Conservation (phyloP, 2,797 vertebrate genomes). For the Carcharodon carcharias region DNA sequence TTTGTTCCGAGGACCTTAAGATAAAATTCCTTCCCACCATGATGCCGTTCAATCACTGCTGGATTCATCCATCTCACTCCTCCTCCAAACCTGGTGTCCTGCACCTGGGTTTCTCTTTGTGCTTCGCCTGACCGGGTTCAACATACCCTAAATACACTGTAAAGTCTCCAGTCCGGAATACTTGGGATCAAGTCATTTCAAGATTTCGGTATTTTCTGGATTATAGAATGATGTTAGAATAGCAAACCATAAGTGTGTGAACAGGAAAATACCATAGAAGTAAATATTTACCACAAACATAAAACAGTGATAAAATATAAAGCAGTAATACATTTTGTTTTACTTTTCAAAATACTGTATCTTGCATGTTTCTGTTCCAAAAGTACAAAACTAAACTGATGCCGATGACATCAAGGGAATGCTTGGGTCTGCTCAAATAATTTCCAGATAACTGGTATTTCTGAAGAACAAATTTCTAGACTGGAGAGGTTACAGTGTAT, state of each 20-base stretch:
- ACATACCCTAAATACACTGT: background rate
- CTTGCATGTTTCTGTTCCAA: too few relatives aligned
- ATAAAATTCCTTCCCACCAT: background rate
- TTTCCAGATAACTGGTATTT: background rate
- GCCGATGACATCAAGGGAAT: background rate
- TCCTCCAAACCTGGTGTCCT: background rate
- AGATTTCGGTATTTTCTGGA: too few relatives aligned
- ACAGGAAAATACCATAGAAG: too few relatives aligned
- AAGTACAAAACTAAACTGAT: too few relatives aligned
- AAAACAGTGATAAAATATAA: too few relatives aligned
- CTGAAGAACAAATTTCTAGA: background rate
- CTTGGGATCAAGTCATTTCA: too few relatives aligned
- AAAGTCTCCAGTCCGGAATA: background rate
- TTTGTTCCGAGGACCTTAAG: background rate
- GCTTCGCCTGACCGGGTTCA: background rate
- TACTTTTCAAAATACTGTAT: too few relatives aligned
- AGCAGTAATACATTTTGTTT: too few relatives aligned
- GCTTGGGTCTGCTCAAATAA: background rate
- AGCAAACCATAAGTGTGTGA: background rate
- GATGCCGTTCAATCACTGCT: background rate
- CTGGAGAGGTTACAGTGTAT: background rate
- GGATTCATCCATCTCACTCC: background rate
- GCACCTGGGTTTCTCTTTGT: background rate
- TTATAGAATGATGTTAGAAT: background rate
- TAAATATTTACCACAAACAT: background rate